Conservation (phyloP, 1,140 invertebrate species). For the Yoshiicerus persimilis region DNA sequence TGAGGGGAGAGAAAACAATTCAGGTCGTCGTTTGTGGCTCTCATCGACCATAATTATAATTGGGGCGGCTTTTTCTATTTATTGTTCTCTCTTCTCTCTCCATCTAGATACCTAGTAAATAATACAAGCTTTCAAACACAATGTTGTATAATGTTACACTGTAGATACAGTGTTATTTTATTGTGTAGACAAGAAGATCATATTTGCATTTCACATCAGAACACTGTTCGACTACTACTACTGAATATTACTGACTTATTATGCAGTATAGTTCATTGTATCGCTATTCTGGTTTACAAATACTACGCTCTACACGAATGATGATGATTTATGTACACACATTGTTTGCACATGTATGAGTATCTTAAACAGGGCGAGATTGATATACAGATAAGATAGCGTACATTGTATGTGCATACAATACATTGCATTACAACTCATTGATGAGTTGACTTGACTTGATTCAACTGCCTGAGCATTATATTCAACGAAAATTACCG, state of each 20-base stretch:
- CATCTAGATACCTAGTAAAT: too few relatives aligned
- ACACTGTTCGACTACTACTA: neutral
- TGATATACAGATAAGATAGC: neutral
- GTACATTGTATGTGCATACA: neutral
- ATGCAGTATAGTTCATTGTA: neutral
- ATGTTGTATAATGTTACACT: too few relatives aligned
- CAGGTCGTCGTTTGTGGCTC: neutral
- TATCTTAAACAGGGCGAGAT: neutral
- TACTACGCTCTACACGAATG: neutral
- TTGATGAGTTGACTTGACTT: neutral
- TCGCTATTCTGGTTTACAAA: neutral
- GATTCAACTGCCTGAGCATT: neutral
- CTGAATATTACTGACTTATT: neutral
- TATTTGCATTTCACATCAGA: neutral
- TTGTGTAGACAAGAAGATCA: neutral
- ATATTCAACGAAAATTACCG: neutral
- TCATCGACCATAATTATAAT: constrained; percentile 9
- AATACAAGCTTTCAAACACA: too few relatives aligned
- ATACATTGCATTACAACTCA: neutral
- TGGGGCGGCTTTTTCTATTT: neutral
- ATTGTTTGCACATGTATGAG: constrained; percentile 8
- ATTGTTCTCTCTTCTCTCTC: neutral
- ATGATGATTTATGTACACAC: constrained; percentile 13
- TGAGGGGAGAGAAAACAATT: neutral
- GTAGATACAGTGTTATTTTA: neutral